Conservation (phyloP, 1,140 invertebrate genomes). For the Conus ventricosus region DNA sequence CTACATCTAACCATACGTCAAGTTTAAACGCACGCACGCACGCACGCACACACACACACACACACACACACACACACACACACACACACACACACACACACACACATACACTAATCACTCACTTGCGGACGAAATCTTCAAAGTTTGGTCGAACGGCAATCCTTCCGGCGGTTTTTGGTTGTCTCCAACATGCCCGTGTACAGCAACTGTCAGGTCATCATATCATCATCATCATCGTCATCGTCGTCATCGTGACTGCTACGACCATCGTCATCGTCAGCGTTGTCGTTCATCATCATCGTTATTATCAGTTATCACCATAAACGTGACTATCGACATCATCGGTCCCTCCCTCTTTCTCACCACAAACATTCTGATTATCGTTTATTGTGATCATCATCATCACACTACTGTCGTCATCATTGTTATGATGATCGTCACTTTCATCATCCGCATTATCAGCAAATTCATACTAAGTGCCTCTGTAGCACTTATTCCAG, state of each 20-base stretch:
- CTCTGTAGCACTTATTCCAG: no score
- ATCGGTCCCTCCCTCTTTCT: not conserved
- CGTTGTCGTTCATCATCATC: no score
- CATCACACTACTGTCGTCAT: not conserved
- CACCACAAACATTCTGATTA: not conserved
- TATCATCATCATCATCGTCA: not conserved
- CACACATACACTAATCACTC: conserved; percentile 43
- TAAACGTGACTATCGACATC: not conserved
- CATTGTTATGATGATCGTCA: not conserved
- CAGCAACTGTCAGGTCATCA: conserved; percentile 83
- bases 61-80: not conserved
- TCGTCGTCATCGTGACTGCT: no score
- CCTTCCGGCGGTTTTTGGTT: conserved; percentile 73
- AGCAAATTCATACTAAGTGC: not conserved
- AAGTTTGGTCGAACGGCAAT: conserved; percentile 72
- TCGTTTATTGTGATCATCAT: not conserved
- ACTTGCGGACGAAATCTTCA: conserved; percentile 73
- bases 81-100: conserved; percentile 1
- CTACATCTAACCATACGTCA: no score
- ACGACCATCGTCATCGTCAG: no score
- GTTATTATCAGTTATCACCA: not conserved
- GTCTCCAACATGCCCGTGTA: conserved; percentile 75
- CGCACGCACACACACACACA: not conserved
- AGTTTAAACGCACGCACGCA: no score
- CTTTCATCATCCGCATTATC: not conserved